Evolutionary conservation across 2,797 vertebrate genomes (phyloP).

Genomic region (Myotis daubentonii): DNA sequence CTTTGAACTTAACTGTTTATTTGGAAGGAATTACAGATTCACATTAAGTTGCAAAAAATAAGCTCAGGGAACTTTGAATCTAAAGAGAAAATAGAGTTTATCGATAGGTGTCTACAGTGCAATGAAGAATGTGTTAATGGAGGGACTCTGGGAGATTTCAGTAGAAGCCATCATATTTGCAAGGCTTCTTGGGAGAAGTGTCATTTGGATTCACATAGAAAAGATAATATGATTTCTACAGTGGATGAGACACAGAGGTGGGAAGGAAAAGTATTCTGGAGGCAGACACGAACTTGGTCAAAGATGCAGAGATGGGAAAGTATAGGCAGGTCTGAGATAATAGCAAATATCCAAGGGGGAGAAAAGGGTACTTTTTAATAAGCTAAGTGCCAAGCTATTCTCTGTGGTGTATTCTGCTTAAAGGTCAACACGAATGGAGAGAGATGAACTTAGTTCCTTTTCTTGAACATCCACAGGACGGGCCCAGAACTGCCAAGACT

Average conservation of each 20-base stretch:
- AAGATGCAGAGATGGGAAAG: background rate
- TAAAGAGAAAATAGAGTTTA: background rate
- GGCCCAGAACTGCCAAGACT: background rate
- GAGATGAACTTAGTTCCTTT: background rate
- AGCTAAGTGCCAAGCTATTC: background rate
- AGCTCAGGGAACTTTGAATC: background rate
- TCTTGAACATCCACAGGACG: background rate
- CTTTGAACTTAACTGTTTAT: slow-evolving; percentile 5
- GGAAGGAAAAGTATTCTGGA: background rate
- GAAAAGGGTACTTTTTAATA: background rate
- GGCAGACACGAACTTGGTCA: background rate
- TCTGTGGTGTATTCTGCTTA: background rate
- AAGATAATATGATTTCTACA: background rate
- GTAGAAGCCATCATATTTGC: background rate
- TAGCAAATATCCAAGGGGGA: background rate
- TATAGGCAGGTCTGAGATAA: background rate
- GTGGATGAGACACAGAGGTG: background rate
- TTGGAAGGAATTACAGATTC: slow-evolving; percentile 26
- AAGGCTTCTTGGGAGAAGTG: background rate
- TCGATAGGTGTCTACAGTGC: background rate
- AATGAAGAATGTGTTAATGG: background rate
- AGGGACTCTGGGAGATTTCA: background rate
- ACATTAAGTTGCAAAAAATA: background rate
- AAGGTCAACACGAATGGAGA: slow-evolving; percentile 45
- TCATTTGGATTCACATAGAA: background rate